Base-by-base conservation (phyloP, 1,140 invertebrate genomes). In the Pogonomyrmex californicus region DNA sequence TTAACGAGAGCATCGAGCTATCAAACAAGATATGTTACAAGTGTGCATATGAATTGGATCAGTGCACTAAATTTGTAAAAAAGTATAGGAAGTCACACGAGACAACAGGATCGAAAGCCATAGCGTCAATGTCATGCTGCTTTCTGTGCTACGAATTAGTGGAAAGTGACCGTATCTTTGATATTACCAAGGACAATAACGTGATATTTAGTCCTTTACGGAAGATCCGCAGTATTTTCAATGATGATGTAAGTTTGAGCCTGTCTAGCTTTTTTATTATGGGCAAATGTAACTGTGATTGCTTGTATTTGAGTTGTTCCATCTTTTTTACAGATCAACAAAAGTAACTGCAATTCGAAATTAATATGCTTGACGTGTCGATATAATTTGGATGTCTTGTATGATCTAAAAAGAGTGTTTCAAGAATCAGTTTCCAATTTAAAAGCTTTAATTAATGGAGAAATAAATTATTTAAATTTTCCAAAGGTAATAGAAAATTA, bases 11-110 rank as follows among this genome's bases (percentile, higher is more conserved):
- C 85, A 94, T 38, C 62, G 86, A 83, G 33, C 51, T 90, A 9
- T 92, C 86, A 87, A 30, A 92, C 65, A 62, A 94, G 47, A 90
- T 95, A 58, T 95, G 95, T 86, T 93, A 95, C 66, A 95, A 95
- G 79, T 95, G 95, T 87, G 94, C 92, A 14, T 95, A 92, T n/a
- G 95, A 95, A 70, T 89, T 95, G 30, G 92, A 93, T 9, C 92
- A 95, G 70, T 95, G 95, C 33, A 90, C 86, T 6, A 85, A 88
- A n/a, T 95, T 95, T 91, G 65, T 95, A n/a, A 76, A 92, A 23
- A 95, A 93, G 36, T 92, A 91, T 41, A 94, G 90, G 85, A 54
- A 86, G 7, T 77, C 89, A 14, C 75, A 63, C 54, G 86, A 88
- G 17, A 17, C 0, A 7, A 6, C 2, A 10, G 75, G 33, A 30